Conservation (phyloP, 2,113 vertebrate species). For the Hypocryptadius cinnamomeus region DNA sequence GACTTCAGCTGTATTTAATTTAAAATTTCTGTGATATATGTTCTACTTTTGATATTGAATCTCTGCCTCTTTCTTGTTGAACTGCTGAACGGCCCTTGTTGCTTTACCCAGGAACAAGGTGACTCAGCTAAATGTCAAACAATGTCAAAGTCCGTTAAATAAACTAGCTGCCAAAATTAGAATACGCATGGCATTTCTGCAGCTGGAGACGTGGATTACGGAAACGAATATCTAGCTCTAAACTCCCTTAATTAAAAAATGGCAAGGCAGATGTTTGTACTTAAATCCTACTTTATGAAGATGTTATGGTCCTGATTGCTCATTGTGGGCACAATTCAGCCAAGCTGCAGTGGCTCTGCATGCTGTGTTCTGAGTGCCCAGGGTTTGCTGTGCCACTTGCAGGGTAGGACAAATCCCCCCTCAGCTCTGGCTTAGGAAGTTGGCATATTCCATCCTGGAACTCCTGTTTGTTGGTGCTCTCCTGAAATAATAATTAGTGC, state of each 20-base stretch:
- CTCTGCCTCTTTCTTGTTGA: constrained; percentile 11
- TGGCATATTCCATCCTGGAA: not conserved
- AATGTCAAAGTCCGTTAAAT: constrained; percentile 35
- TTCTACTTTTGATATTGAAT: constrained; percentile 5
- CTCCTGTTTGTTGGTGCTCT: not conserved
- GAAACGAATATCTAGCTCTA: constrained; percentile 12
- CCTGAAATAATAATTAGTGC: not conserved
- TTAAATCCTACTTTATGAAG: constrained; percentile 16
- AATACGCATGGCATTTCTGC: not conserved
- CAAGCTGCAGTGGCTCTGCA: not conserved
- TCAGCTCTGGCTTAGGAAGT: not conserved
- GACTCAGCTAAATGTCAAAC: constrained; percentile 49
- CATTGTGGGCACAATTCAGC: not conserved
- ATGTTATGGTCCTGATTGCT: not conserved
- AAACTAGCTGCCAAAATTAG: constrained; percentile 48
- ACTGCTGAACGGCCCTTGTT: constrained; percentile 29
- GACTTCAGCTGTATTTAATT: constrained; percentile 15
- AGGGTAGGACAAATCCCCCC: not conserved
- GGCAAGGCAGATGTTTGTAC: constrained; percentile 27
- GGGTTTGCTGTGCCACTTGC: not conserved
- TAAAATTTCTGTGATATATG: not conserved
- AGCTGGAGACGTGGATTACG: not conserved
- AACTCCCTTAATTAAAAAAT: constrained; percentile 23
- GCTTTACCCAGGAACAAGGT: constrained; percentile 29
- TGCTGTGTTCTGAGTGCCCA: not conserved